These are phyloP conservation scores for Eospalax fontanierii DNA, from an alignment of 2,797 vertebrate genomes.

Conservation along the genomic window DNA sequence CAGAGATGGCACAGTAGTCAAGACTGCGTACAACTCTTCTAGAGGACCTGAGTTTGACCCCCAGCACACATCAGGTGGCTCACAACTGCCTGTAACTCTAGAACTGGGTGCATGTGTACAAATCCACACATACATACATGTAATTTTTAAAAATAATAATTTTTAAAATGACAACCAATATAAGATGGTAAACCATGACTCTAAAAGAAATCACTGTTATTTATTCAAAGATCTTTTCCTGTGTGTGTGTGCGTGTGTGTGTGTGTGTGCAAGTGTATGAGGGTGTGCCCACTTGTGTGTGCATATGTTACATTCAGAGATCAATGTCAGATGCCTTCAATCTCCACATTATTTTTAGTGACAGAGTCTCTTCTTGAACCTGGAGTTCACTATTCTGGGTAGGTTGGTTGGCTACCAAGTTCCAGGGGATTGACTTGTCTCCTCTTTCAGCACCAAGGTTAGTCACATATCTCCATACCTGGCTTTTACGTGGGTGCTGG, in stretches of 20 bases:
- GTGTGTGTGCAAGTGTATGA: neutral
- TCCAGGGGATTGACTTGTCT: neutral
- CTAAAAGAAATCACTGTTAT: conserved; percentile 26
- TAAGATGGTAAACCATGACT: neutral
- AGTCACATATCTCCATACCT: neutral
- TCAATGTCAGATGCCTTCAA: neutral
- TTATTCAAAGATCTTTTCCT: conserved; percentile 27
- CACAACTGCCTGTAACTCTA: too few relatives aligned
- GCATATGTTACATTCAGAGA: neutral
- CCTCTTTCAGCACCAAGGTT: fast-evolving
- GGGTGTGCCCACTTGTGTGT: neutral
- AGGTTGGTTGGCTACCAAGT: neutral
- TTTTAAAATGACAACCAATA: conserved; percentile 7
- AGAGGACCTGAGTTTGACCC: too few relatives aligned
- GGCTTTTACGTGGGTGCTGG: neutral
- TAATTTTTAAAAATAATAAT: too few relatives aligned
- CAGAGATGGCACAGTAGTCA: too few relatives aligned
- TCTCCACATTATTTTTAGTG: neutral
- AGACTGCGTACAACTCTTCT: too few relatives aligned
- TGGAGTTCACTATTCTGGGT: neutral
- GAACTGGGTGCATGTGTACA: too few relatives aligned
- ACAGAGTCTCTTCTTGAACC: neutral
- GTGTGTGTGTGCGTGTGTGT: too few relatives aligned
- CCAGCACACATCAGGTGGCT: too few relatives aligned
- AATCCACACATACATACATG: too few relatives aligned